phyloP scores from a whole-genome alignment of 2,888 invertebrate species.

The Drepana falcataria region DNA sequence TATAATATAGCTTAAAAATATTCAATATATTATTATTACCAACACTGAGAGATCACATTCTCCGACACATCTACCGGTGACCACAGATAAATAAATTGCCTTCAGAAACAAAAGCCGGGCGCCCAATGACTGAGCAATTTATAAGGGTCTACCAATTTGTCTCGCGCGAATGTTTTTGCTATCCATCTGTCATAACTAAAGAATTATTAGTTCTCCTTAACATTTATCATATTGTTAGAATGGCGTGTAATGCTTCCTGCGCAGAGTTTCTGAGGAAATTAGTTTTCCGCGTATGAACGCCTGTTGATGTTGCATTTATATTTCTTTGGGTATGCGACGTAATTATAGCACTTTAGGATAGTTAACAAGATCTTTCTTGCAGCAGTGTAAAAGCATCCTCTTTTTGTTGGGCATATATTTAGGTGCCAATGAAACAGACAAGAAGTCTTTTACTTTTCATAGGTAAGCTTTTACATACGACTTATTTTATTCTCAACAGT shows the following conservation, averaged over 20 bases:
- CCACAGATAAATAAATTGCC: conserved; percentile 43
- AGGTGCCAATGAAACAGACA: no score
- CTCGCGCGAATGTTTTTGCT: conserved; percentile 14
- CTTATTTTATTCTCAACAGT: no score
- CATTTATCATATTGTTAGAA: background rate
- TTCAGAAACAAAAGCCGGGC: conserved; percentile 38
- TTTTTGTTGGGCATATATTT: no score
- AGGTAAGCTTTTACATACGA: no score
- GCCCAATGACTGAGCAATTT: conserved; percentile 29
- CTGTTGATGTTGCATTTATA: conserved; percentile 7
- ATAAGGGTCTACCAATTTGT: conserved; percentile 32
- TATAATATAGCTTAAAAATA: no score
- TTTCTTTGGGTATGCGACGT: background rate
- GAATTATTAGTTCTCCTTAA: background rate
- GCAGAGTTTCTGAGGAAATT: background rate
- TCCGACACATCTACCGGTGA: conserved; percentile 30
- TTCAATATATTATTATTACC: no score
- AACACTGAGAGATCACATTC: background rate
- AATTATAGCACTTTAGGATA: no score
- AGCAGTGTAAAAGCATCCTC: no score
- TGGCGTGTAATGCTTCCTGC: background rate
- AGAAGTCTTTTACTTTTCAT: no score
- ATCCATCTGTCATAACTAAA: background rate
- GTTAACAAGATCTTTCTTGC: no score
- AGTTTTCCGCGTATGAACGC: background rate